Percentiles rank a stretch among this genome's conserved stretches.
Conservation (phyloP, 2,888 invertebrate genomes). For the Helleia helle region DNA sequence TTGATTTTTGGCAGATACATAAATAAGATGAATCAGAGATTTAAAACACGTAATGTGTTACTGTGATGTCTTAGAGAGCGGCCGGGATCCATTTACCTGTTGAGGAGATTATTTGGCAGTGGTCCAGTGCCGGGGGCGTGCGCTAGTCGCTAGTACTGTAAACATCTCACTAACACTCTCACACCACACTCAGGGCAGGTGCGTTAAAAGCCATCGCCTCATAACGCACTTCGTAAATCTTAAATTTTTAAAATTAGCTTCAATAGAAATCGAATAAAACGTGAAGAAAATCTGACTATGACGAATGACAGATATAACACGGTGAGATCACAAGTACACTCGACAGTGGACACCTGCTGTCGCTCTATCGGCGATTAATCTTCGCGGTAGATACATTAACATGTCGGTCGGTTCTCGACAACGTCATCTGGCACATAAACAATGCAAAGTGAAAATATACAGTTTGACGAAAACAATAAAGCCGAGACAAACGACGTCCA, state of each 20-base stretch:
- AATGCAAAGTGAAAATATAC: slow-evolving; percentile 2
- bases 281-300: too few species aligned
- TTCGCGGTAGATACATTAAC: too few species aligned
- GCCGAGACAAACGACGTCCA: neutral
- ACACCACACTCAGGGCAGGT: slow-evolving; percentile 26
- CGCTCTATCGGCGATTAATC: too few species aligned
- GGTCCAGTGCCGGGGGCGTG: slow-evolving; percentile 39
- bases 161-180: slow-evolving; percentile 32
- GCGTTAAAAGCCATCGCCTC: slow-evolving; percentile 25
- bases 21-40: slow-evolving; percentile 55
- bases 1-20: slow-evolving; percentile 28
- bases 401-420: too few species aligned
- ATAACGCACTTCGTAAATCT: slow-evolving; percentile 1
- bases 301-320: too few species aligned
- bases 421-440: too few species aligned
- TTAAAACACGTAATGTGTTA: slow-evolving; percentile 26
- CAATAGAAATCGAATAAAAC: too few species aligned
- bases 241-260: too few species aligned
- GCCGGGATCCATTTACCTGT: slow-evolving; percentile 58
- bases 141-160: slow-evolving; percentile 36
- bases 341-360: too few species aligned
- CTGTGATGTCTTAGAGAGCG: slow-evolving; percentile 53
- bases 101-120: slow-evolving; percentile 54
- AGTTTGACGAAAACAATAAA: neutral
- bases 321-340: too few species aligned